A percentile compares a stretch with the other conserved stretches of the same genome.
These are phyloP conservation scores for Cyrtonyx montezumae DNA, from an alignment of 2,113 vertebrate genomes.

Conservation along the genomic window DNA sequence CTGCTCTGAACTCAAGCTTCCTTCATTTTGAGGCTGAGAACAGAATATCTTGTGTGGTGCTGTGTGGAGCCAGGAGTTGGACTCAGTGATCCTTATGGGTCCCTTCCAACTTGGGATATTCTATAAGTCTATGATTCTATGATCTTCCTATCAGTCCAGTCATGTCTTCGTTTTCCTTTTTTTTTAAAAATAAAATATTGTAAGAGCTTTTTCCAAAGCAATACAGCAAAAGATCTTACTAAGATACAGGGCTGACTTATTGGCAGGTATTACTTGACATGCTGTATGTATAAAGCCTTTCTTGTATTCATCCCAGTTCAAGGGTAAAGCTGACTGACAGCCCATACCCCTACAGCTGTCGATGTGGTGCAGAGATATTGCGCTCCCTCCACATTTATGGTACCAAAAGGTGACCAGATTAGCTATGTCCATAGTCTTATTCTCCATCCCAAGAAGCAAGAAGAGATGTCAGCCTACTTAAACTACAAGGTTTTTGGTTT, in stretches of 20 bases:
- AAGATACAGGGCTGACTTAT: not conserved
- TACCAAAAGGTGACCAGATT: not conserved
- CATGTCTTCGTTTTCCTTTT: not conserved
- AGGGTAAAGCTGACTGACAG: not conserved
- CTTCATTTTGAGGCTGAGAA: not conserved
- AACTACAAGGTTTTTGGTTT: not conserved
- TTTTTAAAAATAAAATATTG: not conserved
- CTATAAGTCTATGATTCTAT: too few relatives aligned
- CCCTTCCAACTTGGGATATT: too few relatives aligned
- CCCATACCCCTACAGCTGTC: not conserved
- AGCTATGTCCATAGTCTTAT: not conserved
- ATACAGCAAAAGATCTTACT: not conserved
- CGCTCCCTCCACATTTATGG: not conserved
- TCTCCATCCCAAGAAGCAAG: not conserved
- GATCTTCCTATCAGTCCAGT: not conserved
- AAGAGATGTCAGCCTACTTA: not conserved
- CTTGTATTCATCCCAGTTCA: not conserved
- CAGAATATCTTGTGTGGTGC: not conserved
- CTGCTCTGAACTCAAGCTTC: not conserved
- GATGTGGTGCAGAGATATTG: not conserved
- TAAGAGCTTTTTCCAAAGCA: not conserved
- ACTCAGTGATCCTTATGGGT: too few relatives aligned
- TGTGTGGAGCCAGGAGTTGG: too few relatives aligned
- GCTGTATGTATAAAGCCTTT: not conserved
- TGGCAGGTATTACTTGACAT: not conserved